phyloP scores from a whole-genome alignment of 2,113 vertebrate genomes.

The Festucalex cinctus region DNA sequence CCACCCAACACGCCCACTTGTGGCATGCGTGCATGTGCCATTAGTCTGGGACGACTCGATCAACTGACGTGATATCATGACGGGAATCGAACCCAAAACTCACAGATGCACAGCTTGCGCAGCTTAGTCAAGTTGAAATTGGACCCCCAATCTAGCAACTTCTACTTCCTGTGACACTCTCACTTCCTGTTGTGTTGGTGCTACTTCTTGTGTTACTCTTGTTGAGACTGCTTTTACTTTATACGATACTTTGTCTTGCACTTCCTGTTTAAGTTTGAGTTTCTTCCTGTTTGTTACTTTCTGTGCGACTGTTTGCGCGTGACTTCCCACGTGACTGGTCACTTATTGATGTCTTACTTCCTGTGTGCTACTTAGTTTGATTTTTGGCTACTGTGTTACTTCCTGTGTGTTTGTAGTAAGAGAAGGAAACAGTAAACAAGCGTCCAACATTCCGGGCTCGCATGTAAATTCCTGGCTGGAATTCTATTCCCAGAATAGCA shows the following conservation, averaged over 20 bases:
- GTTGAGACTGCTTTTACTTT: too few relatives aligned
- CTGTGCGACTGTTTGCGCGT: too few relatives aligned
- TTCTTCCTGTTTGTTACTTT: background rate
- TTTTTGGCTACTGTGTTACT: background rate
- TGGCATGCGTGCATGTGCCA: background rate
- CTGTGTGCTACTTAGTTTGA: too few relatives aligned
- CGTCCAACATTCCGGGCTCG: slow-evolving; percentile 14
- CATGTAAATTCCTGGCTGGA: slow-evolving; percentile 36
- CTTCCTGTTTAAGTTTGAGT: background rate
- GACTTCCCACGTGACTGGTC: too few relatives aligned
- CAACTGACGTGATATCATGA: background rate
- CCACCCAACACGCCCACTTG: background rate
- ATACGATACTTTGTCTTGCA: background rate
- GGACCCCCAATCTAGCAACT: too few relatives aligned
- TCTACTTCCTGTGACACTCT: background rate
- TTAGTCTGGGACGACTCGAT: background rate
- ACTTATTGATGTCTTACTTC: too few relatives aligned
- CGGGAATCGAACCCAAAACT: background rate
- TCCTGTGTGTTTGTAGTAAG: background rate
- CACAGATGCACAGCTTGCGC: background rate
- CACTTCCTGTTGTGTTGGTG: background rate
- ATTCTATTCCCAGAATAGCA: slow-evolving; percentile 52
- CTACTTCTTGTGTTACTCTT: background rate
- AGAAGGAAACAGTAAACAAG: background rate
- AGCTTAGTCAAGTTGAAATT: background rate